Base-by-base conservation (phyloP, 2,797 vertebrate species). In the Karalla daura region DNA sequence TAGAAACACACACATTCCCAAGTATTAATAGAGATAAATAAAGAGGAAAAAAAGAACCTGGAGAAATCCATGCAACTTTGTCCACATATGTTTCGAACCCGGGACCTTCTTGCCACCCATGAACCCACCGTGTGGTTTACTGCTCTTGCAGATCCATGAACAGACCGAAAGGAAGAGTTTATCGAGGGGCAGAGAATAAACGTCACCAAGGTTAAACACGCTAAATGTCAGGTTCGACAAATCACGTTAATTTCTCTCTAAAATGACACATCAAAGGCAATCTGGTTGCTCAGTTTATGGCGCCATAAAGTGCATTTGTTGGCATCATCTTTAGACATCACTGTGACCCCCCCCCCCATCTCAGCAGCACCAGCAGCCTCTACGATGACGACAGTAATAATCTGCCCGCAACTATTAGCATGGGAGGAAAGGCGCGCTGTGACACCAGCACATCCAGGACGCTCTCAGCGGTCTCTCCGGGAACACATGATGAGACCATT, bases 391-490 rank as follows among this genome's bases (percentile, higher is more conserved):
- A 21, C 45, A 65, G 17, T 33, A 47, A 37, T 62, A 78, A 87
- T 88, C 79, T 81, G 76, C 84, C 64, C 20, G 11, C 76, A 73
- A 30, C 28, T 30, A 30, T 30, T 30, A 30, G 28, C 2, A 30
- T 30, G 28, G 47, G 37, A 49, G 75, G 69, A 63, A 70, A 43
- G 70, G 71, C n/a, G 21, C 36, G 24, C 36, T 55, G 74, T 60
- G 24, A 64, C 52, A 28, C 13, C n/a, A 37, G 45, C 68, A 61
- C 63, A 49, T 45, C 18, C 8, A 65, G 39, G 52, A 75, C 62
- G 62, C 17, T 7, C 20, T 61, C 23, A 50, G 64, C 27, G 27
- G 45, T 17, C 41, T 49, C n/a, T n/a, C n/a, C n/a, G n/a, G n/a
- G n/a, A n/a, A n/a, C n/a, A n/a, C n/a, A n/a, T n/a, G n/a, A n/a